Percentiles rank a stretch among this genome's conserved stretches.
phyloP scores from a whole-genome alignment of 2,113 vertebrate genomes.

The Mandrillus leucophaeus region DNA sequence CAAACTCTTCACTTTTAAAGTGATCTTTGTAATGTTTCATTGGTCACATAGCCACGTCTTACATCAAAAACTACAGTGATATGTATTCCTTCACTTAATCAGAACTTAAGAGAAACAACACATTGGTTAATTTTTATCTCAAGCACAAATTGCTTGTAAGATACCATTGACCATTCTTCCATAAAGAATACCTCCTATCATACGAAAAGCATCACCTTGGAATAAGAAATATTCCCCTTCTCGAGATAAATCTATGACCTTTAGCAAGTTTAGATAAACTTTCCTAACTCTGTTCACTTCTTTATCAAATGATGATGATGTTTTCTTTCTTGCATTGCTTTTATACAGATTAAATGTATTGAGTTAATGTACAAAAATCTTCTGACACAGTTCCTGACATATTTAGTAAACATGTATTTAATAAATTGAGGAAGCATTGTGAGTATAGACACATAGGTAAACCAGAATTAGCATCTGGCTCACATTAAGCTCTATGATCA shows the following conservation, averaged over 20 bases:
- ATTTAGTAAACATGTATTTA: not conserved
- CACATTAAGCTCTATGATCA: not conserved
- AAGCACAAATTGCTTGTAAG: not conserved
- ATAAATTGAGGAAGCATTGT: not conserved
- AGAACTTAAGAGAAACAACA: not conserved
- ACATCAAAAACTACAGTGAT: not conserved
- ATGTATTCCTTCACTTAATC: not conserved
- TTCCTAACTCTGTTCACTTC: not conserved
- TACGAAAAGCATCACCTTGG: not conserved
- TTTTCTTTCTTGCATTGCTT: not conserved
- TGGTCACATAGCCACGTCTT: not conserved
- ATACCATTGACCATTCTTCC: not conserved
- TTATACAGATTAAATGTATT: not conserved
- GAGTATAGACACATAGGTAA: not conserved
- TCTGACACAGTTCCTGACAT: not conserved
- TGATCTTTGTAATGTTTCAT: not conserved
- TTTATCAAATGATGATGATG: not conserved
- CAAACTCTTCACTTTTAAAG: not conserved
- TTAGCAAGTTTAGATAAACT: not conserved
- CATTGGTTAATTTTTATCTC: not conserved
- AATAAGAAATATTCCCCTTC: not conserved
- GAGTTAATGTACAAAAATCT: not conserved
- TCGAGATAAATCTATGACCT: not conserved
- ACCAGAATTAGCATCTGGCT: not conserved
- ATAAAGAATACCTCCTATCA: not conserved